Conservation (phyloP, 2,888 invertebrate genomes). For the Brachypalpus laphriformis region DNA sequence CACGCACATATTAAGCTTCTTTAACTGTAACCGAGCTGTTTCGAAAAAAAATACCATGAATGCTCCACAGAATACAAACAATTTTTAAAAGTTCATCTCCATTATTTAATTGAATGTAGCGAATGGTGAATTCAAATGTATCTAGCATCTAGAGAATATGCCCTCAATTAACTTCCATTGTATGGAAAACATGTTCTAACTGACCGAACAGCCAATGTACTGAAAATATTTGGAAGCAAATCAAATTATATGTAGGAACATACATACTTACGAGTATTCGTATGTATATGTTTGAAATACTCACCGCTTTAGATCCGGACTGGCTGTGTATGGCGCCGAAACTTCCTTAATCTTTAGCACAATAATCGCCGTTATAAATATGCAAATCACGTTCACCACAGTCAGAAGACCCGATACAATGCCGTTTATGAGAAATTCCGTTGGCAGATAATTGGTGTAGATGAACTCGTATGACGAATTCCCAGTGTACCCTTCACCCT, state of each 20-base stretch:
- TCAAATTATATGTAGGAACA: neutral
- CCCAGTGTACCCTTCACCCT: conserved; percentile 86
- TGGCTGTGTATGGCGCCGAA: conserved; percentile 90
- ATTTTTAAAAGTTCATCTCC: neutral
- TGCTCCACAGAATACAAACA: neutral
- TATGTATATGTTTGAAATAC: conserved; percentile 60
- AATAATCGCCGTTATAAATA: conserved; percentile 91
- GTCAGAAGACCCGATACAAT: conserved; percentile 91
- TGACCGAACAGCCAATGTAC: neutral
- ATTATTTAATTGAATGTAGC: neutral
- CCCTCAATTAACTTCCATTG: neutral
- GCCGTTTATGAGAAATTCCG: conserved; percentile 91
- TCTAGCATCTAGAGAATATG: neutral
- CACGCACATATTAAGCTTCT: neutral
- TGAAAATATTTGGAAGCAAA: neutral
- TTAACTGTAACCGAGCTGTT: neutral
- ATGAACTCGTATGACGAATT: conserved; percentile 87
- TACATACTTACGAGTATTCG: neutral
- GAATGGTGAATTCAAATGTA: neutral
- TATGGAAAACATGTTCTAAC: neutral
- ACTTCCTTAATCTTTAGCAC: conserved; percentile 94
- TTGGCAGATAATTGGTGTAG: conserved; percentile 89
- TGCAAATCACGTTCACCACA: conserved; percentile 92
- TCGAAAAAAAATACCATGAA: neutral
- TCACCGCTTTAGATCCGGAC: conserved; percentile 87